These are phyloP conservation scores for Brachypterus glaber DNA, from an alignment of 2,888 invertebrate species.

Conservation along the genomic window DNA sequence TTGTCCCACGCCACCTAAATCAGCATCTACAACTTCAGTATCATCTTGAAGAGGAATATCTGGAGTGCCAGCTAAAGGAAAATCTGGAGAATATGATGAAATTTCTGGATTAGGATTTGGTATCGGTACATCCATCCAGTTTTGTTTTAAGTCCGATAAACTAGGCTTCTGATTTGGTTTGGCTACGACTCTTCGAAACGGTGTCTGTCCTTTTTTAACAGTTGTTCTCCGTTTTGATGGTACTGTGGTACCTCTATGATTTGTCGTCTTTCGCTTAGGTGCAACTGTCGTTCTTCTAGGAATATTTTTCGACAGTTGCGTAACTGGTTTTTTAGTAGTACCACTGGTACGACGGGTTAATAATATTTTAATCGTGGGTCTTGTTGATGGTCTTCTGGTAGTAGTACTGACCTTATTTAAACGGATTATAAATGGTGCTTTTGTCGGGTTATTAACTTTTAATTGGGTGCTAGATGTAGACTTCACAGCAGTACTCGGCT, in stretches of 20 bases:
- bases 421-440: slow-evolving; percentile 12
- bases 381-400: slow-evolving; percentile 13
- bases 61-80: slow-evolving; percentile 18
- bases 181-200: slow-evolving; percentile 10
- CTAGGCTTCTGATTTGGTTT: slow-evolving; percentile 28
- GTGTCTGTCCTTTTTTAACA: slow-evolving; percentile 2
- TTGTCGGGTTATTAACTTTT: slow-evolving; percentile 13
- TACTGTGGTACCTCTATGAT: slow-evolving; percentile 7
- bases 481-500: slow-evolving; percentile 9
- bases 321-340: slow-evolving; percentile 7
- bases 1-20: slow-evolving; percentile 4
- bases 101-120: slow-evolving; percentile 34
- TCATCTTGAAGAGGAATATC: not conserved
- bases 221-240: slow-evolving; percentile 10
- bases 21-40: slow-evolving; percentile 13
- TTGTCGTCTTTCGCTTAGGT: slow-evolving; percentile 4
- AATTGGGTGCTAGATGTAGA: slow-evolving; percentile 10
- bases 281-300: slow-evolving; percentile 1
- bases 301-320: too few species aligned
- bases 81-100: slow-evolving; percentile 33
- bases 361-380: slow-evolving; percentile 14
- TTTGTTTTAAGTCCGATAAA: slow-evolving; percentile 40
- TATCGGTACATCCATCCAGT: slow-evolving; percentile 38
- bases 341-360: slow-evolving; percentile 9
- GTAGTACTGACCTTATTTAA: slow-evolving; percentile 6